Evolutionary conservation across 2,797 vertebrate genomes (phyloP).

Genomic region (Anniella stebbinsi): DNA sequence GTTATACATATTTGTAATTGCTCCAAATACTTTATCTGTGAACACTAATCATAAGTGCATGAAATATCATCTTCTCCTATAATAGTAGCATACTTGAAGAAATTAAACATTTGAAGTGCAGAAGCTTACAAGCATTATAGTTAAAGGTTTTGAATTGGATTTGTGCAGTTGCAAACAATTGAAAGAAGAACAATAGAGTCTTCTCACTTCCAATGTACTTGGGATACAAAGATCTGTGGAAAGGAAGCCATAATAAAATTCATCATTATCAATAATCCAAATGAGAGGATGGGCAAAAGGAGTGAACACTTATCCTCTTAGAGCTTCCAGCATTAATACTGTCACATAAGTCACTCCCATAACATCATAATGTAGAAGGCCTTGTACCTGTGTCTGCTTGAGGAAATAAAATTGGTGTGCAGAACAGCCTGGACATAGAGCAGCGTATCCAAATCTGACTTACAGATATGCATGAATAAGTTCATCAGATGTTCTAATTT

Average conservation of each 20-base stretch:
- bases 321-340: neutral
- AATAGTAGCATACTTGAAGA: constrained; percentile 43
- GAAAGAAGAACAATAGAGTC: neutral
- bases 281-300: constrained; percentile 9
- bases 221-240: constrained; percentile 16
- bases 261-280: neutral
- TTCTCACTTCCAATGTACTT: constrained; percentile 14
- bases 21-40: constrained; percentile 28
- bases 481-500: neutral
- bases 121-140: constrained; percentile 7
- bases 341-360: neutral
- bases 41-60: neutral
- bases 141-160: constrained; percentile 18
- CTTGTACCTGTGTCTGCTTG: neutral
- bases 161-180: neutral
- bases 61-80: constrained; percentile 33
- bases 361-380: neutral
- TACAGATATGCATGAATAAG: neutral
- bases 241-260: constrained; percentile 13
- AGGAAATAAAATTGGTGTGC: neutral
- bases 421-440: neutral
- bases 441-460: neutral
- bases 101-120: constrained; percentile 50
- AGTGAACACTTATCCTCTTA: constrained; percentile 17
- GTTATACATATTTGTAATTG: constrained; percentile 39